These are phyloP conservation scores for Sinocyclocheilus anshuiensis DNA, from an alignment of 2,113 vertebrate genomes.

Conservation along the genomic window DNA sequence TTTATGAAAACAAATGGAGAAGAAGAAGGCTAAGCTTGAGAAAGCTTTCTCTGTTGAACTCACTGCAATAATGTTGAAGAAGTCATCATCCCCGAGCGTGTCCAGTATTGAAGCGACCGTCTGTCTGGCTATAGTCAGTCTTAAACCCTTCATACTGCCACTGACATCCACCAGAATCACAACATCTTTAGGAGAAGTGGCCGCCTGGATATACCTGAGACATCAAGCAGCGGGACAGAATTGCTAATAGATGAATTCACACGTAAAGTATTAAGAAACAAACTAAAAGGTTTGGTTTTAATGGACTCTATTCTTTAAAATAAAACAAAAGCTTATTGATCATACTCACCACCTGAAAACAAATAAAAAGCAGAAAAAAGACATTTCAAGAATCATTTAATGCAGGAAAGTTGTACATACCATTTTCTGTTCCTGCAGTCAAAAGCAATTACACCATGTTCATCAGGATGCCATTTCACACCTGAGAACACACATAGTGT, in stretches of 20 bases:
- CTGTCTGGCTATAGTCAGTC: conserved; percentile 94
- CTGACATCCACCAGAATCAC: conserved; percentile 97
- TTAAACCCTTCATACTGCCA: conserved; percentile 98
- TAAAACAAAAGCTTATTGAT: background rate
- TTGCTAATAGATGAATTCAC: background rate
- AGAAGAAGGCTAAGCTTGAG: background rate
- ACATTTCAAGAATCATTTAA: background rate
- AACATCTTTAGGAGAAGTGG: conserved; percentile 96
- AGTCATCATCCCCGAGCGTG: conserved; percentile 96
- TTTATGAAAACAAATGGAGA: background rate
- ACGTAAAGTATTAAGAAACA: background rate
- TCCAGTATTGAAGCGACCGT: conserved; percentile 97
- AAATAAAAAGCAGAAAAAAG: background rate
- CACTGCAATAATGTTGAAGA: conserved; percentile 98
- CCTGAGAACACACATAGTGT: conserved; percentile 69
- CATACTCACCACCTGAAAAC: background rate
- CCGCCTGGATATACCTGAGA: conserved; percentile 95
- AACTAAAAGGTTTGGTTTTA: background rate
- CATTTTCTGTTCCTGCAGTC: conserved; percentile 99
- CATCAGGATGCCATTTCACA: conserved; percentile 97
- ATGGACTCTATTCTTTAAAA: background rate
- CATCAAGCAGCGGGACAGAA: background rate
- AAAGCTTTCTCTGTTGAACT: conserved; percentile 63
- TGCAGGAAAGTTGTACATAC: conserved; percentile 69
- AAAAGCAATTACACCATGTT: conserved; percentile 96